Evolutionary conservation across 1,140 invertebrate species (phyloP), one percentile per base, ranked within the genome.

Genomic region (Drosophila repleta): DNA sequence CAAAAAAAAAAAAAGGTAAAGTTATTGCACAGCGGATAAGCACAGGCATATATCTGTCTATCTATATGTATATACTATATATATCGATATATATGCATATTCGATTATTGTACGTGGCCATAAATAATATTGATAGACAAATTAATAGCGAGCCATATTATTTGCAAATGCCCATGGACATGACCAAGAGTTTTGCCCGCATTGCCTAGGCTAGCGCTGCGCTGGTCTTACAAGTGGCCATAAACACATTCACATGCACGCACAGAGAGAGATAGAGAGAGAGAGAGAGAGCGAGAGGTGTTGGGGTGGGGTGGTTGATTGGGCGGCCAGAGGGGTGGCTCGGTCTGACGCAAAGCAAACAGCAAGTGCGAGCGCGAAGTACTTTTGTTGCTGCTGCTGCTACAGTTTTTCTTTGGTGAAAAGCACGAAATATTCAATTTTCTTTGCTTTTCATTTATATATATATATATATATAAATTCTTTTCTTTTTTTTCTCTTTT

Each of bases 201-300:
- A 48, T 49, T n/a, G n/a, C n/a, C n/a, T n/a, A n/a, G 17, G 60
- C 53, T 35, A 62, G 41, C 37, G 39, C 63, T 62, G 64, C 29
- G 58, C 62, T 78, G 77, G 82, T 87, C 82, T 85, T 85, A 88
- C 82, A 85, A 85, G 82, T 85, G 82, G 82, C 78, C 83, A 85
- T 85, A 85, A 85, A 79, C 82, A 87, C 66, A 76, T 56, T 46
- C 53, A 72, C 62, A 75, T 61, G 29, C 49, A 60, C 46, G 37
- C 8, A 41, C 4, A n/a, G 41, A 52, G 2, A 49, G 29, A 37
- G 39, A 13, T 29, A 37, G 56, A 53, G 58, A 17, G 18, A 11
- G 60, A 21, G 63, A 24, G 56, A 13, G 15, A n/a, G 53, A 26
- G 32, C 11, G 48, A 13, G 46, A 48, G 45, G 46, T 48, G 46